phyloP scores from a whole-genome alignment of 1,140 invertebrate species.

The Anagrus nilaparvatae region DNA sequence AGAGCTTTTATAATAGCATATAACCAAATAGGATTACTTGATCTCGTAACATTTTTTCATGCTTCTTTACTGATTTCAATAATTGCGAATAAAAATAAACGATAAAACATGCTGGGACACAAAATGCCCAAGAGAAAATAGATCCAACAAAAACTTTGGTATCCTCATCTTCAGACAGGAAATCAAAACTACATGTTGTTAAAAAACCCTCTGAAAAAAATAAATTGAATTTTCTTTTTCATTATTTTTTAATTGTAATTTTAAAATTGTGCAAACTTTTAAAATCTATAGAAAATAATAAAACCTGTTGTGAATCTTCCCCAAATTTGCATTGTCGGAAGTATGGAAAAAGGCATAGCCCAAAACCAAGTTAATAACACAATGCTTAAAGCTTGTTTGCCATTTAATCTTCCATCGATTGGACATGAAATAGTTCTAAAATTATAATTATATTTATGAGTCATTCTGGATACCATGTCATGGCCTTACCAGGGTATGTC shows the following conservation, averaged over 20 bases:
- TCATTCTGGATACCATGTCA: no score
- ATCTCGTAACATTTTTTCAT: constrained; percentile 67
- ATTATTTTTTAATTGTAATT: no score
- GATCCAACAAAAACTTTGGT: constrained; percentile 56
- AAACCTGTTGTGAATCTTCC: constrained; percentile 61
- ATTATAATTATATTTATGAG: no score
- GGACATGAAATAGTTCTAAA: constrained; percentile 64
- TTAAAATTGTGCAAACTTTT: no score
- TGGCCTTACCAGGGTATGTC: no score
- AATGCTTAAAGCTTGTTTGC: constrained; percentile 51
- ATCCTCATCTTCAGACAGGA: constrained; percentile 55
- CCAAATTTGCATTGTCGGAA: constrained; percentile 56
- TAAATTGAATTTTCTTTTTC: no score
- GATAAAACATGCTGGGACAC: constrained; percentile 56
- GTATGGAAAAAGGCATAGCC: constrained; percentile 56
- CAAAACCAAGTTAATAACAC: constrained; percentile 60
- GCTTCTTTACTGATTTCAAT: constrained; percentile 57
- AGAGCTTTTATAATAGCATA: no score
- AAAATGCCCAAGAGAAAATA: constrained; percentile 62
- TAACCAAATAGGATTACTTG: constrained; percentile 44
- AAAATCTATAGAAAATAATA: no score
- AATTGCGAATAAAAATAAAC: constrained; percentile 60
- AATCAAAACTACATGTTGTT: constrained; percentile 68
- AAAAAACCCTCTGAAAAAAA: constrained; percentile 64
- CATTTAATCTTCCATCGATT: constrained; percentile 58